Evolutionary conservation across 2,113 vertebrate species (phyloP), one percentile per base, ranked within the genome.

Genomic region (Hippocampus mohnikei): DNA sequence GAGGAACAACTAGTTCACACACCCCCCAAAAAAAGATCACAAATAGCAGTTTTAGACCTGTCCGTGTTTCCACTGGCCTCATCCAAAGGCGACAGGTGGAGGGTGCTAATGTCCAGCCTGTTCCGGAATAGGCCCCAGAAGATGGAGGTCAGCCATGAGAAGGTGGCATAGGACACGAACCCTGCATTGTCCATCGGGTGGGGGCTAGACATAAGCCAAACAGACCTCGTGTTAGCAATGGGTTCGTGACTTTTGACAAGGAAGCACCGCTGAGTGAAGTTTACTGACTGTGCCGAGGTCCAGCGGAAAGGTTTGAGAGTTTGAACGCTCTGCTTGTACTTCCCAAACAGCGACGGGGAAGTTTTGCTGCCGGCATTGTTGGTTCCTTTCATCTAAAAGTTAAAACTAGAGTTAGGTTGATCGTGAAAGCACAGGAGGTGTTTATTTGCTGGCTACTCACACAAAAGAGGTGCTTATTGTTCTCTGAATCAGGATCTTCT

Each of bases 111-210:
- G 40, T 92, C 90, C 72, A 93, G 68, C 1, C 62, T 87, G n/a
- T 89, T 85, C 81, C 67, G 89, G 18, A 90, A 94, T 20, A 89
- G 50, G 48, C 60, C 81, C 75, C 93, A 87, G 91, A 93, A 92
- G 78, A 94, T 80, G 0, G 87, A 80, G 0, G 87, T 93, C 87
- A 95, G 85, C 92, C 93, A 96, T 71, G 86, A 75, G 74, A 89
- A 94, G 0, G 86, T 91, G 0, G 85, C 48, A 2, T 93, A 93
- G 48, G 92, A 93, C 59, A 95, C 78, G 21, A 94, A 90, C 1
- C 94, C 92, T 1, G 90, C 92, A 3, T 91, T 85, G 40, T 94
- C 92, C 48, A 93, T 1, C 0, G 93, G 90, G 66, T 94, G 90
- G 41, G 89, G 63, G 44, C 93, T 89, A 20, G 9, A 79, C 44